Evolutionary conservation across 2,797 vertebrate species (phyloP).

Genomic region (Coccyzus lansbergi): DNA sequence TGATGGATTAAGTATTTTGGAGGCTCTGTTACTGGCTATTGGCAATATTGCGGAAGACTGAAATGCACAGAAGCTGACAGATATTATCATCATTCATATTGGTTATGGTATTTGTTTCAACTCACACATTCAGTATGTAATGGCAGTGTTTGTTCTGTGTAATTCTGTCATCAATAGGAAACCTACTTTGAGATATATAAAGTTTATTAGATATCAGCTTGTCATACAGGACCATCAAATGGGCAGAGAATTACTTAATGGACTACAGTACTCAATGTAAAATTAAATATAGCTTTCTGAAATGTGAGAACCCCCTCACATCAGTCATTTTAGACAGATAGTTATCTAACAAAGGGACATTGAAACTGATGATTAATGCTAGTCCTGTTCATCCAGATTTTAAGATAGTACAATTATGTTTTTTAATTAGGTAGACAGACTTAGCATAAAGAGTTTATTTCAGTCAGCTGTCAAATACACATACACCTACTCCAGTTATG

Average conservation of each 20-base stretch:
- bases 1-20: neutral
- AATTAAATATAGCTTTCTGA: neutral
- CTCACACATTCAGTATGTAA: neutral
- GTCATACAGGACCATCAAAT: neutral
- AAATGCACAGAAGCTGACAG: neutral
- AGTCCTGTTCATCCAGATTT: neutral
- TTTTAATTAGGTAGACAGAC: neutral
- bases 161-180: neutral
- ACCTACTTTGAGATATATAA: neutral
- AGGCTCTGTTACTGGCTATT: neutral
- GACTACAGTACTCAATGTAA: neutral
- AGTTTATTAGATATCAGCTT: neutral
- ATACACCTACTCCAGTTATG: neutral
- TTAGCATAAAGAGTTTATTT: neutral
- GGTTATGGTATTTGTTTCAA: neutral
- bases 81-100: neutral
- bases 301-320: neutral
- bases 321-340: neutral
- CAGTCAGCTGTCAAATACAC: neutral
- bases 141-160: neutral
- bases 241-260: neutral
- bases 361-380: neutral
- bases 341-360: neutral
- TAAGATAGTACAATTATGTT: neutral
- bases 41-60: neutral